Percentiles rank a stretch among this genome's conserved stretches.
These are phyloP conservation scores for Habrosyne pyritoides DNA, from an alignment of 2,888 invertebrate species.

Conservation along the genomic window DNA sequence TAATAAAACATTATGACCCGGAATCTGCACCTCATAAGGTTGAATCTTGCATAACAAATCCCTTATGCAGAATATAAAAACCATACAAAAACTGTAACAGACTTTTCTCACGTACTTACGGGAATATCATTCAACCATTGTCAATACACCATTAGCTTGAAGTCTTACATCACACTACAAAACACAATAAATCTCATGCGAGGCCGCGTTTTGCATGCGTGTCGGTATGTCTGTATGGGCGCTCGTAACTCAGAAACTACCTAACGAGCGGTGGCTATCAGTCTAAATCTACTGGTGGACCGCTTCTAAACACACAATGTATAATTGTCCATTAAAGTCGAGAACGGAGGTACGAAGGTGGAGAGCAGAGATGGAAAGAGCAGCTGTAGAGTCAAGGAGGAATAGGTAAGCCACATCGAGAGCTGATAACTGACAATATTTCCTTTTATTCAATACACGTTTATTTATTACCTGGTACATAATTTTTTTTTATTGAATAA, in stretches of 20 bases:
- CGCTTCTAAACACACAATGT: constrained; percentile 61
- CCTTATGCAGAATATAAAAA: no score
- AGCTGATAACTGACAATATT: no score
- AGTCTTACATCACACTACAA: constrained; percentile 1
- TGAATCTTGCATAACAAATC: no score
- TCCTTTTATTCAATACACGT: no score
- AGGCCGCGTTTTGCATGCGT: constrained; percentile 33
- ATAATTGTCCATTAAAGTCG: constrained; percentile 62
- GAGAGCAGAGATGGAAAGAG: not conserved
- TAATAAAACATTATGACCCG: no score
- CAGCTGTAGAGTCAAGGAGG: not conserved
- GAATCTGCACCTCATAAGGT: no score
- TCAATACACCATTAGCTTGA: not conserved
- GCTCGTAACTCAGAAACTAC: constrained; percentile 37
- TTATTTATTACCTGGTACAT: no score
- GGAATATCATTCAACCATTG: not conserved
- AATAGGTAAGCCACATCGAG: no score
- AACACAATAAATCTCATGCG: not conserved
- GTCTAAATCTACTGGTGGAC: constrained; percentile 55
- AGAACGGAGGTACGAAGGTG: constrained; percentile 22
- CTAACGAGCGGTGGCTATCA: constrained; percentile 57
- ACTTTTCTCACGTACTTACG: not conserved
- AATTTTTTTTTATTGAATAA: no score
- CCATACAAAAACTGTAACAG: no score
- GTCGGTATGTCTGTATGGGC: constrained; percentile 47